A percentile compares a stretch with the other conserved stretches of the same genome.
Conservation (phyloP, 2,113 vertebrate genomes). For the Vulpes ferrilata region DNA sequence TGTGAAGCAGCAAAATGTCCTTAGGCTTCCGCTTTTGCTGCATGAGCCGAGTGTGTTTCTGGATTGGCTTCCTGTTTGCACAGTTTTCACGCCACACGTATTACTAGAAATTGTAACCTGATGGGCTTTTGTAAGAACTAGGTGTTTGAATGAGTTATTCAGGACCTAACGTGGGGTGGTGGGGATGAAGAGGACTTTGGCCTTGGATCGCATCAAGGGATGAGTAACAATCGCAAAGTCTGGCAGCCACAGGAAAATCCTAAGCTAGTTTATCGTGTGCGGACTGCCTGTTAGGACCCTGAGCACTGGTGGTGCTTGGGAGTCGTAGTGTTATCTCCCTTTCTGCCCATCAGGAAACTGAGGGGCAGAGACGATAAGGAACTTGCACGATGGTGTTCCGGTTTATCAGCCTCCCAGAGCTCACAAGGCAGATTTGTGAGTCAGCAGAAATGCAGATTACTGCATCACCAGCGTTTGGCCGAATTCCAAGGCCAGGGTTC, state of each 20-base stretch:
- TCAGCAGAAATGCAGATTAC: not conserved
- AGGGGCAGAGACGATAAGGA: not conserved
- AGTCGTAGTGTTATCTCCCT: not conserved
- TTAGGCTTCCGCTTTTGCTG: constrained; percentile 77
- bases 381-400: not conserved
- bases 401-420: not conserved
- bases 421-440: not conserved
- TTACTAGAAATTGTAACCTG: not conserved
- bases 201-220: not conserved
- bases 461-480: not conserved
- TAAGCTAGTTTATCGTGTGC: not conserved
- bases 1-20: constrained; percentile 12
- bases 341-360: not conserved
- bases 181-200: constrained; percentile 16
- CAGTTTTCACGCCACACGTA: fast-evolving
- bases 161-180: not conserved
- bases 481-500: not conserved
- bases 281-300: fast-evolving
- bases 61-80: constrained; percentile 42
- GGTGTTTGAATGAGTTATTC: not conserved
- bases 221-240: not conserved
- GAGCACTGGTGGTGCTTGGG: not conserved
- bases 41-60: constrained; percentile 66
- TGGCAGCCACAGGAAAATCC: not conserved
- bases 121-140: not conserved